Evolutionary conservation across 92 coral and sea anemone species (phyloP).

Genomic region (Virgularia gustaviana): DNA sequence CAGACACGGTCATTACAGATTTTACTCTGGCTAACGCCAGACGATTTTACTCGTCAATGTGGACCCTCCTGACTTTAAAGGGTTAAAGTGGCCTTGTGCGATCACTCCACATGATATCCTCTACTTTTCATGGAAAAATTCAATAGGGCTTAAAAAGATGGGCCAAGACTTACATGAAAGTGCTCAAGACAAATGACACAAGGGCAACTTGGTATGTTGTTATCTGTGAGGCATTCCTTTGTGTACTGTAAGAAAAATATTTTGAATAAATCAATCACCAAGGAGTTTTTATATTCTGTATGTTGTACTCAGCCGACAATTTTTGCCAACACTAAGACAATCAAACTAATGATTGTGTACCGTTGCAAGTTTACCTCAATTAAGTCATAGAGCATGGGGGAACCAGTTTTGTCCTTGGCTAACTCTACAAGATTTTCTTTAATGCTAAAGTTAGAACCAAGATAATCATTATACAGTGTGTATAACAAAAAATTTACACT

Average conservation of each 20-base stretch:
- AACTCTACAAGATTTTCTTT: conserved; percentile 70
- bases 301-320: no score
- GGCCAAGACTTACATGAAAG: conserved; percentile 64
- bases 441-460: conserved; percentile 51
- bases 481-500: not conserved
- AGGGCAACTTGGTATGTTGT: conserved; percentile 91
- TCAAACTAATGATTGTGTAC: no score
- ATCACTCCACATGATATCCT: no score
- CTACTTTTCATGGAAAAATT: no score
- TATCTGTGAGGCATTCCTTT: conserved; percentile 87
- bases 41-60: no score
- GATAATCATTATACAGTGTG: not conserved
- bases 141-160: not conserved
- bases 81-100: no score
- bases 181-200: conserved; percentile 93
- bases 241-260: conserved; percentile 60
- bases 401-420: conserved; percentile 71
- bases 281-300: no score
- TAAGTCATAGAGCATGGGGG: conserved; percentile 92
- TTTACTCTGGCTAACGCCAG: no score
- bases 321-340: no score
- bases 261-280: no score
- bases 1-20: no score
- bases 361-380: conserved; percentile 66
- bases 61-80: no score